phyloP scores from a whole-genome alignment of 2,888 invertebrate species.

The Ectemnius lituratus region DNA sequence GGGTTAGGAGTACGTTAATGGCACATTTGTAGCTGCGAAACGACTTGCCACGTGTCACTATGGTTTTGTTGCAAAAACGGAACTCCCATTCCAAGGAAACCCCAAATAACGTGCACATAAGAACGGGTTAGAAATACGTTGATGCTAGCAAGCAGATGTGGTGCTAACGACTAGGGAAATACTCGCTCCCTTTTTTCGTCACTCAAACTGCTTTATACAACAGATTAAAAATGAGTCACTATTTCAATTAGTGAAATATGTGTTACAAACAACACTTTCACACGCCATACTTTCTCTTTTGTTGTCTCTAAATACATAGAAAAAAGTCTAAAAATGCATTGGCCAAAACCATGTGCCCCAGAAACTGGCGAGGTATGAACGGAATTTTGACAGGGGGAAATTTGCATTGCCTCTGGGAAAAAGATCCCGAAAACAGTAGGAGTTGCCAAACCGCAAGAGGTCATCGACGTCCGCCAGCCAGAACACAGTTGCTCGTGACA shows the following conservation, averaged over 20 bases:
- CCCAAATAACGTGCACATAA: conserved; percentile 8
- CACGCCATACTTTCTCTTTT: no score
- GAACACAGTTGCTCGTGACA: conserved; percentile 13
- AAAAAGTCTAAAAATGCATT: no score
- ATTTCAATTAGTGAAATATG: no score
- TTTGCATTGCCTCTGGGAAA: no score
- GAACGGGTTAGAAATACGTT: conserved; percentile 3
- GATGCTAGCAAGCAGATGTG: background rate
- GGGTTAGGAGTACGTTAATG: conserved; percentile 10
- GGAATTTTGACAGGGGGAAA: no score
- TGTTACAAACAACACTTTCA: no score
- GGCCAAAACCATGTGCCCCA: no score
- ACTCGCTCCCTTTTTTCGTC: background rate
- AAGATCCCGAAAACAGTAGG: background rate
- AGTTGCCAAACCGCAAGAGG: conserved; percentile 9
- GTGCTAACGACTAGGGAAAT: background rate
- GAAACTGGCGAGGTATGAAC: no score
- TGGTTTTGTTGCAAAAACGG: background rate
- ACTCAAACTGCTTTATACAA: background rate
- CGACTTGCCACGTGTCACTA: background rate
- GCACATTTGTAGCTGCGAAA: no score
- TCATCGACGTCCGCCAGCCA: conserved; percentile 24
- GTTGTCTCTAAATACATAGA: no score
- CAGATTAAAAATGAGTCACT: no score
- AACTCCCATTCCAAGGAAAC: no score